phyloP scores from a whole-genome alignment of 1,140 invertebrate genomes.

The Meloidogyne chitwoodi region DNA sequence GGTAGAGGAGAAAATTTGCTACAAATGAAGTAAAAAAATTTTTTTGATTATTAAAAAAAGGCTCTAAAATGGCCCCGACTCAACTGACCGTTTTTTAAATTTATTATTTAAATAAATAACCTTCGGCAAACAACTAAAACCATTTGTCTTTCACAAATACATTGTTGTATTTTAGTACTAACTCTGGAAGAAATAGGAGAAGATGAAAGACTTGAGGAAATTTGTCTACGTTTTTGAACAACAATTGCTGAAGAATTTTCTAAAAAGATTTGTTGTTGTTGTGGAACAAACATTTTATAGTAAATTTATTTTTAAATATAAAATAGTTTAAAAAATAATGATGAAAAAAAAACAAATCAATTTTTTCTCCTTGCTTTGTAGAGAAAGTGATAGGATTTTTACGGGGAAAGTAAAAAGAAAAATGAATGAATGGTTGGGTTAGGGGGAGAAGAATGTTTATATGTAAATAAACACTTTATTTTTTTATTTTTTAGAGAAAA shows the following conservation, averaged over 20 bases:
- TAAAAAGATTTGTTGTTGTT: background rate
- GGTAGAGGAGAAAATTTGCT: no score
- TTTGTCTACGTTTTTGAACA: background rate
- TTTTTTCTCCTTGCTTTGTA: background rate
- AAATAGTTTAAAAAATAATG: background rate
- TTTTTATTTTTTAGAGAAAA: background rate
- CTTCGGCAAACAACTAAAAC: conserved; percentile 27
- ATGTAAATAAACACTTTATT: background rate
- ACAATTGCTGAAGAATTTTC: background rate
- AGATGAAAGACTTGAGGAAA: background rate
- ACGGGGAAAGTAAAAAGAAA: background rate
- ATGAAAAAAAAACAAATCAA: background rate
- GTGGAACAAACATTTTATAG: background rate
- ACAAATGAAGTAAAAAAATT: no score
- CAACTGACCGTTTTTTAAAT: no score
- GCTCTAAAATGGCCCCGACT: no score
- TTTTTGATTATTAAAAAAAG: no score
- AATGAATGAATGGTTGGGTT: background rate
- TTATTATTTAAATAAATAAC: no score
- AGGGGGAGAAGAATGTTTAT: background rate
- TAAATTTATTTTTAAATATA: no score
- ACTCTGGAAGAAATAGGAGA: background rate
- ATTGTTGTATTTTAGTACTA: background rate
- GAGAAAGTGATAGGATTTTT: background rate
- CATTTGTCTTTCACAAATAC: conserved; percentile 22